These are phyloP conservation scores for Asarcornis scutulata DNA, from an alignment of 2,113 vertebrate genomes.

Conservation along the genomic window DNA sequence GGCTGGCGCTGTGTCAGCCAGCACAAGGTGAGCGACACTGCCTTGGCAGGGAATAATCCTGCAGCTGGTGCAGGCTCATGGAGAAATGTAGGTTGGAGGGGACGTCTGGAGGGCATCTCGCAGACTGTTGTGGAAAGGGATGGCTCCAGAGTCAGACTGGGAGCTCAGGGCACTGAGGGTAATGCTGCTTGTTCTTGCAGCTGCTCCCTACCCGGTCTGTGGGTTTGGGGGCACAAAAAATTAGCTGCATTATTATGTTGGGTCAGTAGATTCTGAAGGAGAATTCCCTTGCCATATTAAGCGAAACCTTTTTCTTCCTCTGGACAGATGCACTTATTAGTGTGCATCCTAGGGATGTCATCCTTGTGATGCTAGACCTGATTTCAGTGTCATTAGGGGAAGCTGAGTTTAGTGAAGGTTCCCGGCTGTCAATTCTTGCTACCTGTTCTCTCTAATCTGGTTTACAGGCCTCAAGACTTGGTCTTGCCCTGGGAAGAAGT, in stretches of 20 bases:
- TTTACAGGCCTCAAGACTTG: not conserved
- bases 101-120: not conserved
- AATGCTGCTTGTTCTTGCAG: accelerated
- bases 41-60: not conserved
- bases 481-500: accelerated
- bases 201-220: accelerated
- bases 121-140: not conserved
- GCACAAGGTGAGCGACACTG: not conserved
- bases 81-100: not conserved
- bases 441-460: not conserved
- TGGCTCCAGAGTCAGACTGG: not conserved
- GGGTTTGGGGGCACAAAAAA: not conserved
- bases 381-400: accelerated
- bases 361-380: not conserved
- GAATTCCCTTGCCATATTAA: not conserved
- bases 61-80: not conserved
- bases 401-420: not conserved
- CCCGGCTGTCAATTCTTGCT: too few species aligned
- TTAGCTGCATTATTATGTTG: accelerated
- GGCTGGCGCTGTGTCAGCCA: not conserved
- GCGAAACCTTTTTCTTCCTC: not conserved
- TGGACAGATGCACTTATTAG: accelerated
- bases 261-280: not conserved
- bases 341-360: not conserved
- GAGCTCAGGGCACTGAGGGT: accelerated